These are phyloP conservation scores for Diachasma alloeum DNA, from an alignment of 1,140 invertebrate genomes.

Conservation along the genomic window DNA sequence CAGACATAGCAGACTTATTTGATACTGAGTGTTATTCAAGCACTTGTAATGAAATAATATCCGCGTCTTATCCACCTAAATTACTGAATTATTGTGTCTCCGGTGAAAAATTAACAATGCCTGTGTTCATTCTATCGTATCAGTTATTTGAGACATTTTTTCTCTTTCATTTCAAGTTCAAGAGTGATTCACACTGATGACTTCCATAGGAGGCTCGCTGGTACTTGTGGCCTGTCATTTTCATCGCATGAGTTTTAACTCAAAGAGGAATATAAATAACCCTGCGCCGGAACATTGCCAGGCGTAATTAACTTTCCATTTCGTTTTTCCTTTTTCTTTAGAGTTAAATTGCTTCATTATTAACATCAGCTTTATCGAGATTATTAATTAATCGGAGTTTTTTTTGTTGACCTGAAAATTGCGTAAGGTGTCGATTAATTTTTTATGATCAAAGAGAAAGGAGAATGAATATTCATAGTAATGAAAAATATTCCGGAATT, in stretches of 20 bases:
- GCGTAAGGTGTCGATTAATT: neutral
- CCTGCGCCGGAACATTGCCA: neutral
- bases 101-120: neutral
- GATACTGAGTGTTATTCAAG: neutral
- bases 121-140: neutral
- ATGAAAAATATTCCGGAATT: neutral
- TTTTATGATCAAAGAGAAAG: neutral
- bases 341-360: neutral
- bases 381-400: neutral
- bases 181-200: neutral
- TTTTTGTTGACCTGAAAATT: neutral
- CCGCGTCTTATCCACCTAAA: neutral
- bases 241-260: constrained; percentile 1
- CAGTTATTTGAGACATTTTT: neutral
- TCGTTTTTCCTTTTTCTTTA: neutral
- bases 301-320: neutral
- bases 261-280: constrained; percentile 1
- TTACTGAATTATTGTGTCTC: neutral
- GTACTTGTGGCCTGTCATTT: neutral
- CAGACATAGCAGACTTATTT: neutral
- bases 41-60: neutral
- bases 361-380: neutral
- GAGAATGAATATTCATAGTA: neutral
- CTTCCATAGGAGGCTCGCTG: neutral
- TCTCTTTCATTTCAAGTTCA: neutral